Conservation (phyloP, 2,888 invertebrate species). For the Sinopyrophorus schimmeli region DNA sequence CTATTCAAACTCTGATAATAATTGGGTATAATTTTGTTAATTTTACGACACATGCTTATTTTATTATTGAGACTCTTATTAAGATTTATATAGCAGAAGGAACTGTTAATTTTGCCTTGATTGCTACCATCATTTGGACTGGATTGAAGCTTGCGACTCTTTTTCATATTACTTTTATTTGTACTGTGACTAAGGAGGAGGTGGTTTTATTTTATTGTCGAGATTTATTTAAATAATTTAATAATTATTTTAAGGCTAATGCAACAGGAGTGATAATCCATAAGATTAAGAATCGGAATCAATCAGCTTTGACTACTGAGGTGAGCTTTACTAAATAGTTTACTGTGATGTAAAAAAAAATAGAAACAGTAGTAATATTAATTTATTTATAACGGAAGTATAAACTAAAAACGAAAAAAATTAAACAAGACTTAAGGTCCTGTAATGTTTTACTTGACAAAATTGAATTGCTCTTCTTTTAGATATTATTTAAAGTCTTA, state of each 20-base stretch:
- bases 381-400: no score
- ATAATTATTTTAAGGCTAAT: background rate
- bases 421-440: no score
- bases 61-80: conserved; percentile 30
- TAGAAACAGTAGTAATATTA: no score
- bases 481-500: background rate
- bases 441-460: no score
- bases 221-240: background rate
- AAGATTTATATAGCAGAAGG: conserved; percentile 20
- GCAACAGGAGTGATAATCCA: conserved; percentile 10
- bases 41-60: conserved; percentile 33
- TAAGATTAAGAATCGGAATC: conserved; percentile 1
- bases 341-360: background rate
- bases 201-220: conserved; percentile 9
- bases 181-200: conserved; percentile 26
- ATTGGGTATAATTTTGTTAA: conserved; percentile 29
- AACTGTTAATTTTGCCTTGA: conserved; percentile 18
- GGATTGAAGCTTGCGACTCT: conserved; percentile 23
- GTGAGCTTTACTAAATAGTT: background rate
- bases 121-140: conserved; percentile 31
- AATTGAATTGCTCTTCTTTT: background rate
- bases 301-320: background rate
- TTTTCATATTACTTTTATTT: conserved; percentile 22
- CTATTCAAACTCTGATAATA: conserved; percentile 25
- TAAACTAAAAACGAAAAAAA: no score